Base-by-base conservation (phyloP, 2,888 invertebrate genomes). In the Andrena hattorfiana region DNA sequence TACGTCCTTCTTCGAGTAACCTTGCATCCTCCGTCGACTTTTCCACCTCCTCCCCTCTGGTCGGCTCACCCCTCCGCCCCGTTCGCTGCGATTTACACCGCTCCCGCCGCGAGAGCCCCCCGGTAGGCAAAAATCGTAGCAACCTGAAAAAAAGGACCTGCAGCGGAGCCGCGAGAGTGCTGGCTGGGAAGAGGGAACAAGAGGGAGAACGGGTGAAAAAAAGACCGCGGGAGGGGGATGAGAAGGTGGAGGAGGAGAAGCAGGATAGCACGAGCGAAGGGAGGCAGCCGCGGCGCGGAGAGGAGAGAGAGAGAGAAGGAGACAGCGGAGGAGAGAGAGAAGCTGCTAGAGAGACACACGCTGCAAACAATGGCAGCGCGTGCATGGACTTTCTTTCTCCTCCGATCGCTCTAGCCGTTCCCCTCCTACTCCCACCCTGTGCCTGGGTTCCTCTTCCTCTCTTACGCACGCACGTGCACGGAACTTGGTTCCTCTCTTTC, bases 311-410 rank as follows among this genome's bases (percentile, higher is more conserved):
- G 82, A 35, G 49, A 28, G 32, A 63, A 42, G 20, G 51, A 54
- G 49, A 66, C 59, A 66, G 49, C 28, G 5, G n/a, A 20, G 60
- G 16, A 76, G 82, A 62, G 82, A 62, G 74, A 63, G 68, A 64
- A 64, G 20, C 62, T 51, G 70, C 71, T 73, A 77, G 67, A 83
- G 91, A 92, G 92, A 93, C 90, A 92, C 93, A 92, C 92, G 93
- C 91, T 92, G 92, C 93, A 93, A 93, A 93, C 93, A 93, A 93
- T 93, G 92, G 92, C 90, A 93, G 91, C 93, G 93, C 93, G 93
- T 93, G 93, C 92, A 93, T 91, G 84, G 86, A 89, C 88, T 87
- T 84, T 73, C 81, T 85, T 72, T 86, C 83, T 81, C 78, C 28
- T 71, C 62, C 77, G 66, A 78, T 76, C 70, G 67, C 83, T 69